These are phyloP conservation scores for Lepidocyrtinus sp. DNA, from an alignment of 2,888 invertebrate genomes.

Conservation along the genomic window DNA sequence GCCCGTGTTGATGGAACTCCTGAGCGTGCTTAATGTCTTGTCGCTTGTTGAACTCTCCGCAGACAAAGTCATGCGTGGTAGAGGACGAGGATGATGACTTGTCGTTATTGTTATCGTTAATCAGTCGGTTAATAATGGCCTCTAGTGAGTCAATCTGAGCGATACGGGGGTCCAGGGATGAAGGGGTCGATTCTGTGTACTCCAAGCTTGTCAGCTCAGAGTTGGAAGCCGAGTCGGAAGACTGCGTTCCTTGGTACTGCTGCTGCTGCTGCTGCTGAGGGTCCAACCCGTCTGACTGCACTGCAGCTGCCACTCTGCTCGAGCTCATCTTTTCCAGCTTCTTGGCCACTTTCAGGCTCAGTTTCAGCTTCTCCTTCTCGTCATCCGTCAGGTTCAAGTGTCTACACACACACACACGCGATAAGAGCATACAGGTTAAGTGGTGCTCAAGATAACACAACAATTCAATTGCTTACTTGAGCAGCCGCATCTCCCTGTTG, in stretches of 20 bases:
- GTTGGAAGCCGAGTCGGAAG: conserved; percentile 75
- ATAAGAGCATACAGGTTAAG: too few relatives aligned
- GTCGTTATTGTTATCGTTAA: conserved; percentile 30
- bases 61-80: neutral
- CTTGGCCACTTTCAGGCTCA: conserved; percentile 92
- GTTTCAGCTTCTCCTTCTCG: conserved; percentile 92
- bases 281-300: too few relatives aligned
- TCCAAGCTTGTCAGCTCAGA: conserved; percentile 86
- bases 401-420: too few relatives aligned
- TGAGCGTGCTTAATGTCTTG: too few relatives aligned
- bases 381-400: conserved; percentile 93
- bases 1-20: conserved; percentile 71
- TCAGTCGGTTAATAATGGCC: conserved; percentile 77
- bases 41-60: neutral
- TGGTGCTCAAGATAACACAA: neutral
- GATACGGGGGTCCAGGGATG: conserved; percentile 80
- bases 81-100: too few relatives aligned
- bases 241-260: conserved; percentile 11
- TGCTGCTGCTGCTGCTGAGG: too few relatives aligned
- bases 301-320: conserved; percentile 71
- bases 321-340: conserved; percentile 92
- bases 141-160: conserved; percentile 90
- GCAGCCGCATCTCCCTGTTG: conserved; percentile 90
- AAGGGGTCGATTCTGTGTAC: conserved; percentile 90
- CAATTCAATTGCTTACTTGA: conserved; percentile 77